Evolutionary conservation across 2,888 invertebrate genomes (phyloP).

Genomic region (Agrochola litura): DNA sequence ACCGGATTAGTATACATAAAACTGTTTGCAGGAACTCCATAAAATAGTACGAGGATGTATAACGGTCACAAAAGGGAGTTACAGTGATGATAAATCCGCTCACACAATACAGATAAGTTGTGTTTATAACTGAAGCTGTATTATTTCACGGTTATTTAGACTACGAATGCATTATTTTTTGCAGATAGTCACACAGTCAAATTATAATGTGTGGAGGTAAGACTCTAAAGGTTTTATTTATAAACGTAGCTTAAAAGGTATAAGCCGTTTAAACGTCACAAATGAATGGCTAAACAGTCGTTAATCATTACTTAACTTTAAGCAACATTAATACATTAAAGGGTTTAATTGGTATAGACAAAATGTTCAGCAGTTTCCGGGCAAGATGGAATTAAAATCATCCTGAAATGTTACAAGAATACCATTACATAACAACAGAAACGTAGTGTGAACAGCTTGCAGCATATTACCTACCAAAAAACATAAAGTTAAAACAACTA

Average conservation of each 20-base stretch:
- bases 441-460: not conserved
- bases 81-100: conserved; percentile 48
- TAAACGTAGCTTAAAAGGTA: too few species aligned
- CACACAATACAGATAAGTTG: conserved; percentile 52
- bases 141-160: conserved; percentile 30
- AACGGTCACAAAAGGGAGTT: conserved; percentile 66
- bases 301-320: too few species aligned
- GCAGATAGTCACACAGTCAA: not conserved
- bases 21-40: conserved; percentile 69
- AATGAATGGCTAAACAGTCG: too few species aligned
- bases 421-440: not conserved
- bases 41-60: conserved; percentile 65
- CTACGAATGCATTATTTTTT: conserved; percentile 1
- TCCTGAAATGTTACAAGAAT: not conserved
- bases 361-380: accelerated
- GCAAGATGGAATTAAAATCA: not conserved
- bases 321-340: too few species aligned
- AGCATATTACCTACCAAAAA: conserved; percentile 22
- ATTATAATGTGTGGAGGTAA: not conserved
- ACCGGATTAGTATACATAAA: conserved; percentile 73
- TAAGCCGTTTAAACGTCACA: too few species aligned
- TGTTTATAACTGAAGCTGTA: conserved; percentile 40
- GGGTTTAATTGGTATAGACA: not conserved
- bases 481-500: conserved; percentile 32
- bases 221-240: too few species aligned